phyloP scores from a whole-genome alignment of 2,113 vertebrate species.

The Prunella himalayana region DNA sequence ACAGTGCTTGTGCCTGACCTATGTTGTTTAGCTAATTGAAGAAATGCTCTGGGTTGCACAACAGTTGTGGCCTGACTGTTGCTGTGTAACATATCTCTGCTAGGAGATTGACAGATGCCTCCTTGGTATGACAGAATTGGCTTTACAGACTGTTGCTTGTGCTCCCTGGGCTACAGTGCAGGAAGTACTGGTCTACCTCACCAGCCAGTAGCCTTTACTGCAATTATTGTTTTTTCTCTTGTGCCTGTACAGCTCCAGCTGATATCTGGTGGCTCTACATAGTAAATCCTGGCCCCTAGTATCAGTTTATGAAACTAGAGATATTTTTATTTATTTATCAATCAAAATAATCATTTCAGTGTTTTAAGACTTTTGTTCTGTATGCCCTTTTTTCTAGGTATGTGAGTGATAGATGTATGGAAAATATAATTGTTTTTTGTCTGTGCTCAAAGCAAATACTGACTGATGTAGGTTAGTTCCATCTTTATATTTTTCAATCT shows the following conservation, averaged over 20 bases:
- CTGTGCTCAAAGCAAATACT: neutral
- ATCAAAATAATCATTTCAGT: neutral
- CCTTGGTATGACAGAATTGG: neutral
- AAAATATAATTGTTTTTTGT: neutral
- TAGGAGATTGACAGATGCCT: neutral
- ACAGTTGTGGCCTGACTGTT: neutral
- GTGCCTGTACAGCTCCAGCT: neutral
- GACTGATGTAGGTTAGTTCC: neutral
- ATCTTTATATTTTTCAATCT: neutral
- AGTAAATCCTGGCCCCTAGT: neutral
- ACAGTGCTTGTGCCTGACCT: neutral
- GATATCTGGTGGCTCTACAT: neutral
- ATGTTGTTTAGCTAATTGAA: neutral
- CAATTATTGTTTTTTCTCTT: neutral
- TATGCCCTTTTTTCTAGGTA: neutral
- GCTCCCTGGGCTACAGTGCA: neutral
- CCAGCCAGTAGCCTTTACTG: neutral
- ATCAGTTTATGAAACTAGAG: neutral
- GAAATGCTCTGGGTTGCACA: neutral
- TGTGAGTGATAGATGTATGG: neutral
- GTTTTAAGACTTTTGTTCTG: neutral
- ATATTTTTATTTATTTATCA: neutral
- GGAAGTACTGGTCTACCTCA: neutral
- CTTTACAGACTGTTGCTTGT: neutral
- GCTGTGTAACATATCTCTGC: accelerated